Percentiles rank a stretch among this genome's conserved stretches.
Conservation (phyloP, 2,888 invertebrate genomes). For the Drosophila meridionalis region DNA sequence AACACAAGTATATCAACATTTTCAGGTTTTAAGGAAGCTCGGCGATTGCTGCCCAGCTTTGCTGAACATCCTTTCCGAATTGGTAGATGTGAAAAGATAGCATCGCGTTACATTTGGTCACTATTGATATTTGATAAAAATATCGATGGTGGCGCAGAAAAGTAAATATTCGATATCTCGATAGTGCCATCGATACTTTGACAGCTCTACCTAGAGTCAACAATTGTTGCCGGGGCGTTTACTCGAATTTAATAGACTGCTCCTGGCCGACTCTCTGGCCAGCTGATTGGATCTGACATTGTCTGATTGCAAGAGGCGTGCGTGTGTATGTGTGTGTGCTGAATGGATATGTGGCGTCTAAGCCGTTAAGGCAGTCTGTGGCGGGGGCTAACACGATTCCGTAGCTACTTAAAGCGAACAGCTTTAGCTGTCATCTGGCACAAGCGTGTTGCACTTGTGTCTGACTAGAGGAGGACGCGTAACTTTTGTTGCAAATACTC, state of each 20-base stretch:
- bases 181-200: no score
- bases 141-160: no score
- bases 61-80: no score
- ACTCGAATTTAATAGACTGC: conserved; percentile 54
- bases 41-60: no score
- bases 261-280: background rate
- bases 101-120: no score
- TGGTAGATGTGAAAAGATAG: no score
- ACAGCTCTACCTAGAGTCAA: conserved; percentile 22
- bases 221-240: conserved; percentile 48
- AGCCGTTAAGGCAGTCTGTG: conserved; percentile 27
- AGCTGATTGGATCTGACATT: conserved; percentile 69
- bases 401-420: conserved; percentile 59
- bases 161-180: no score
- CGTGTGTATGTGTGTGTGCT: background rate
- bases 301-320: conserved; percentile 47
- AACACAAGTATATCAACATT: no score
- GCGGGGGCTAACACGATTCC: conserved; percentile 27
- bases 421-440: conserved; percentile 37
- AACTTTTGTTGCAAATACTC: conserved; percentile 33
- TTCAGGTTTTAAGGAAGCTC: no score
- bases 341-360: conserved; percentile 21
- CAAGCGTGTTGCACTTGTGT: conserved; percentile 47
- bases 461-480: conserved; percentile 34
- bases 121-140: no score